Conservation (phyloP, 2,888 invertebrate genomes). For the Stenotaenia linearis region DNA sequence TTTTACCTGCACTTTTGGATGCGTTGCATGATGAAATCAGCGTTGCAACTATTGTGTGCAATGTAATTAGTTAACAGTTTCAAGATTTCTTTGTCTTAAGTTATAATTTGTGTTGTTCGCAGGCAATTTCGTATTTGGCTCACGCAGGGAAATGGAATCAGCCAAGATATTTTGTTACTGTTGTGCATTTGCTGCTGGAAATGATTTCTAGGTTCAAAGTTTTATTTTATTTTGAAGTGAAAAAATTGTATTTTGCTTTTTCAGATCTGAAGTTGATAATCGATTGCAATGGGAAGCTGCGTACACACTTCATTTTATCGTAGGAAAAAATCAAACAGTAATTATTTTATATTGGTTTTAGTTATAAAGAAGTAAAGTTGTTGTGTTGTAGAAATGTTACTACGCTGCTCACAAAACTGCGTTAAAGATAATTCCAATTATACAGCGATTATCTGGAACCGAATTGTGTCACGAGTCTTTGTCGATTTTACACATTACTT, state of each 20-base stretch:
- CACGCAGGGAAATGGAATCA: background rate
- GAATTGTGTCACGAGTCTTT: background rate
- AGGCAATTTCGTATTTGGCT: background rate
- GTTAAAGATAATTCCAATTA: background rate
- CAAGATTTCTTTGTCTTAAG: background rate
- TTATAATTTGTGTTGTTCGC: background rate
- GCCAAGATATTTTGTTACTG: background rate
- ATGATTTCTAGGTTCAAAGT: background rate
- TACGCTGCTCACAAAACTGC: background rate
- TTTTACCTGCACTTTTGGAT: background rate
- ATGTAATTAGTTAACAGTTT: background rate
- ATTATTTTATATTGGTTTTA: background rate
- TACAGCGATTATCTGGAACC: background rate
- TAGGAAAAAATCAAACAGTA: background rate
- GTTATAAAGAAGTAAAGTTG: background rate
- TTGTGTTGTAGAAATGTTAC: background rate
- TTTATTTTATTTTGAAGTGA: too few species aligned
- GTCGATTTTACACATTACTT: background rate
- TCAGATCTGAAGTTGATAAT: background rate
- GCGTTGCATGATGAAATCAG: background rate
- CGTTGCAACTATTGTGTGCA: background rate
- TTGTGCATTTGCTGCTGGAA: background rate
- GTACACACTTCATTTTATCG: background rate
- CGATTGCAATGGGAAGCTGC: constrained; percentile 2
- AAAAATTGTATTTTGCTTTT: too few species aligned